Base-by-base conservation (phyloP, 2,888 invertebrate genomes). In the Ischnus inquisitorius region DNA sequence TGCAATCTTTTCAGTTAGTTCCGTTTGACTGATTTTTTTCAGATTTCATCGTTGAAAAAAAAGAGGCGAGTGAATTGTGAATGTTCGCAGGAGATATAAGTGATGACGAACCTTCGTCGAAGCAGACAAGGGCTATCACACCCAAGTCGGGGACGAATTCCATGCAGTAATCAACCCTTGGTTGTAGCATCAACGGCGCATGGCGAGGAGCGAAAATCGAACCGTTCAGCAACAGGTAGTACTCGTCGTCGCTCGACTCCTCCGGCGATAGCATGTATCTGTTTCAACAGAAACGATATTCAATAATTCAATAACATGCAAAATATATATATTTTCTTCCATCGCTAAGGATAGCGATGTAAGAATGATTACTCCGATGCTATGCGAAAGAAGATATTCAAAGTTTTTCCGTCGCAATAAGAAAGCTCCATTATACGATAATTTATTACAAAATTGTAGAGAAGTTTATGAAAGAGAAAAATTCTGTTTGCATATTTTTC, bases 171-270 rank as follows among this genome's bases (percentile, higher is more conserved):
- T 95, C 94, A 12, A 88, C 71, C 74, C 94, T 94, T 0, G 94
- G 94, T 10, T 93, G 93, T 51, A 95, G 91, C 88, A 95, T 91
- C n/a, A 91, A 90, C 0, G 94, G 94, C 28, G 92, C 88, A 62
- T 93, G 93, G 87, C 92, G 94, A 0, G 95, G 95, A 16, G 94
- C 94, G 86, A 95, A 95, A 62, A 96, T 93, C 0, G 95, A 95
- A 22, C 96, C 96, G 87, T 96, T 96, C 34, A 94, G 90, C 84
- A 95, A 91, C 46, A 96, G 94, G 89, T 95, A 95, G 90, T 95
- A 95, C 86, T 95, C 95, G 83, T 96, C 96, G 39, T 93, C 92
- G 81, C 92, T 93, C 64, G 92, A 91, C 81, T 93, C 89, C 12
- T 94, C 92, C 1, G 95, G 95, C 48, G 95, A 94, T 79, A 96